Conservation (phyloP, 2,888 invertebrate genomes). For the Eupsilia transversa region DNA sequence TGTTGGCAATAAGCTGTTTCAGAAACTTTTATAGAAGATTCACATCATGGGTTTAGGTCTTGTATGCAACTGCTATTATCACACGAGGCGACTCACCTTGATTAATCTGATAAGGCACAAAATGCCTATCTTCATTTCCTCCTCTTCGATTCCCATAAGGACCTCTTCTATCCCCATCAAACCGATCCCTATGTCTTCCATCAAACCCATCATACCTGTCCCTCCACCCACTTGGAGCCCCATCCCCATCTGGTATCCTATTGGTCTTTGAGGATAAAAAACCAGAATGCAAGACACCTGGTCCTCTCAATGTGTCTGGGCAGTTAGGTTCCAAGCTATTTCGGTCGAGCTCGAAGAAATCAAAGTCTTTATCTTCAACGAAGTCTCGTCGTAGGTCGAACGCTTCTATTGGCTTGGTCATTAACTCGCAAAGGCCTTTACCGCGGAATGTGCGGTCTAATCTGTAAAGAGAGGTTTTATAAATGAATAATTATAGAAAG, state of each 20-base stretch:
- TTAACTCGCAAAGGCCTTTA: slow-evolving; percentile 94
- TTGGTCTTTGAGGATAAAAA: slow-evolving; percentile 83
- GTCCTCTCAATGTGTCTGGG: slow-evolving; percentile 82
- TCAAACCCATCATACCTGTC: slow-evolving; percentile 78
- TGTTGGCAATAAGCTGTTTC: too few relatives aligned
- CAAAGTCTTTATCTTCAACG: slow-evolving; percentile 93
- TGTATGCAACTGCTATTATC: too few relatives aligned
- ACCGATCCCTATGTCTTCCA: slow-evolving; percentile 70
- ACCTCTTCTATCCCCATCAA: slow-evolving; percentile 72
- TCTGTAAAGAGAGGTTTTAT: slow-evolving; percentile 79
- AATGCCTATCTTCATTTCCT: slow-evolving; percentile 82
- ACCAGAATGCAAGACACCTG: slow-evolving; percentile 86
- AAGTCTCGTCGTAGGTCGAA: slow-evolving; percentile 92
- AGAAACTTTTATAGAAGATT: too few relatives aligned
- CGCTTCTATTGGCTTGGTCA: slow-evolving; percentile 93
- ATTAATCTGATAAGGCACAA: slow-evolving; percentile 90
- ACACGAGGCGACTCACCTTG: too few relatives aligned
- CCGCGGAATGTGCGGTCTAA: slow-evolving; percentile 93
- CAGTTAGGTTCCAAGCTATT: slow-evolving; percentile 92
- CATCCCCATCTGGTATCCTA: slow-evolving; percentile 68
- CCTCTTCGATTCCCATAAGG: slow-evolving; percentile 72
- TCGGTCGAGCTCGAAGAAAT: slow-evolving; percentile 94
- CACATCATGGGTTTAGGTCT: too few relatives aligned
- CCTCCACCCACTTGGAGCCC: slow-evolving; percentile 65
- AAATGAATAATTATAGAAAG: too few relatives aligned